Evolutionary conservation across 2,888 invertebrate genomes (phyloP), one percentile per base, ranked within the genome.

Genomic region (Sinotaia quadrata): DNA sequence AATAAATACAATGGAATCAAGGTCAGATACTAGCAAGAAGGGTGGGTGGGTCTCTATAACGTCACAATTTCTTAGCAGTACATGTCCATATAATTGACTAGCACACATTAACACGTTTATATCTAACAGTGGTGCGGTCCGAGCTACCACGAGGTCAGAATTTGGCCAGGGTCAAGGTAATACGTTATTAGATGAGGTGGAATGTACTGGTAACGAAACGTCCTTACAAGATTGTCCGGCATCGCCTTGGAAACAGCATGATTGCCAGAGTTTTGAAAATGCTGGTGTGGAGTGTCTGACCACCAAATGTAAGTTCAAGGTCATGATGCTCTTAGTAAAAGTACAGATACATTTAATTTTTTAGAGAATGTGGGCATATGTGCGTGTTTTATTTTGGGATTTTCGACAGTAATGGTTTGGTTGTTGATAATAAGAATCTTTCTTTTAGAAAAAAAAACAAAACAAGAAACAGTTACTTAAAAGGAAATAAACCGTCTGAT

Each of bases 221-320:
- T 90, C 91, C 0, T 81, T 94, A 0, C 90, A 90, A 59, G 91
- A 93, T 68, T 94, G 94, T 81, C 60, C 68, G 15, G 93, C 93
- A 77, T 90, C 90, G 65, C 92, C 93, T 0, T 94, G 94, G 94
- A 93, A 93, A 15, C 89, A 91, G 0, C 93, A 93, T 81, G 91
- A 94, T 83, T 94, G 94, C 78, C 89, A 90, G 41, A 89, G 73
- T 7, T 78, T 74, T 52, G 87, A 88, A 68, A 83, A 82, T 51
- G 87, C 88, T n/a, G 88, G 87, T 2, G 87, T 87, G 2, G 74
- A 78, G 24, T 88, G 88, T 67, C 72, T 76, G 37, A 68, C 73
- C 1, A 68, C 70, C 37, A 83, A 82, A 77, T 79, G 84, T 81
- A 65, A 56, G 52, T 51, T 12, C 2, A 2, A 18, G 41, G 41